Base-by-base conservation (phyloP, 2,797 vertebrate genomes). In the Pangasius larnaudii region DNA sequence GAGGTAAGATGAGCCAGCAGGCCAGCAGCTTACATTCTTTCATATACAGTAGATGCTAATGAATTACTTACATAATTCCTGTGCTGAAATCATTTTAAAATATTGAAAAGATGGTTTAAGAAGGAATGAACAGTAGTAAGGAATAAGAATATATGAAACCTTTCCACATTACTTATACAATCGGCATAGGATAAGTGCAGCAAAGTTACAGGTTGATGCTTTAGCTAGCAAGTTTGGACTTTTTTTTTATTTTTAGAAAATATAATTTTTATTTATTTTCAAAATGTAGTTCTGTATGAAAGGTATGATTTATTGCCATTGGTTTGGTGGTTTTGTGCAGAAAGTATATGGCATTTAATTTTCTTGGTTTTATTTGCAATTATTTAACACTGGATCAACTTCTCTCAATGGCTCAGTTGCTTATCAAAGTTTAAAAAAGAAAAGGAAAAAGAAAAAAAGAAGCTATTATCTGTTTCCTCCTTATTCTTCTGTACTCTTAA, bases 11-110 rank as follows among this genome's bases (percentile, higher is more conserved):
- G 53, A 80, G 33, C 53, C 53, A 80, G 51, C 30, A 36, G 33
- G 53, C 80, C 59, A 82, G 59, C 39, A 63, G 59, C 79, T 42
- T 61, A n/a, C 39, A 82, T 63, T n/a, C 39, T 63, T 61, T 80
- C 11, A 39, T 80, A 16, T 80, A 39, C 33, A 42, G 22, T 59
- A 80, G 56, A 59, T 13, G 33, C 77, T 58, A 78, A 9, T 24
- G 3, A 30, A 78, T 51, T 30, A 11, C 36, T 51, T 39, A 13
- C 46, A 30, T 77, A 18, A 51, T 49, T 78, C 46, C 72, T 75
- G 22, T 53, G 14, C 27, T 77, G 49, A 30, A 53, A 53, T 78
- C 7, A 30, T 56, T 33, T 56, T 1, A 13, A 75, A 49, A 13
- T 24, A 11, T 36, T 2, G 9, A 24, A 39, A 11, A 80, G 10